These are phyloP conservation scores for Orius laevigatus DNA, from an alignment of 1,140 invertebrate genomes.

Conservation along the genomic window DNA sequence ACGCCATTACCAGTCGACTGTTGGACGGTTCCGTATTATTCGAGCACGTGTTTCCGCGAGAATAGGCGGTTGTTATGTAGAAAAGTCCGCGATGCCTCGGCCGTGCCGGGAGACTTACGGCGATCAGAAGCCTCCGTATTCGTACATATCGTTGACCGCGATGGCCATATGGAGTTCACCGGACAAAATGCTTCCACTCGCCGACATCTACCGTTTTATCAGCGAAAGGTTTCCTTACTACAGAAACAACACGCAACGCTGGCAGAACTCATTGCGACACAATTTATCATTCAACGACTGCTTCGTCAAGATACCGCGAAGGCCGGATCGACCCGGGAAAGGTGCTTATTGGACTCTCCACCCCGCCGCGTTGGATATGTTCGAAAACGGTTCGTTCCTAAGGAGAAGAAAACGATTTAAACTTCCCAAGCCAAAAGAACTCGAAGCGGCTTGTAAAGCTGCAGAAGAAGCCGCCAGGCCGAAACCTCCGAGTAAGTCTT, in stretches of 20 bases:
- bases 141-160: conserved; percentile 89
- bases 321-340: conserved; percentile 76
- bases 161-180: conserved; percentile 92
- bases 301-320: conserved; percentile 79
- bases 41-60: no score
- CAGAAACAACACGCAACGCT: conserved; percentile 70
- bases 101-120: conserved; percentile 85
- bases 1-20: no score
- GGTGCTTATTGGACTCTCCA: conserved; percentile 84
- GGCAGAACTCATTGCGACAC: conserved; percentile 73
- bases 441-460: conserved; percentile 5
- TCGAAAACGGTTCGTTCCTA: conserved; percentile 81
- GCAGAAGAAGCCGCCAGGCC: conserved; percentile 17
- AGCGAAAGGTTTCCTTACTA: conserved; percentile 85
- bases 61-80: no score
- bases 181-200: conserved; percentile 88
- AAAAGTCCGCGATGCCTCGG: conserved; percentile 51
- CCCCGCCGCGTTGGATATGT: conserved; percentile 79
- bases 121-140: conserved; percentile 91
- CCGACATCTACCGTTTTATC: conserved; percentile 85
- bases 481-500: conserved; percentile 13
- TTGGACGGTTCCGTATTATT: no score
- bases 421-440: conserved; percentile 53
- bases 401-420: conserved; percentile 82
- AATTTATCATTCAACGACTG: conserved; percentile 90